These are phyloP conservation scores for Chrysotoxum bicinctum DNA, from an alignment of 2,888 invertebrate species.

Conservation along the genomic window DNA sequence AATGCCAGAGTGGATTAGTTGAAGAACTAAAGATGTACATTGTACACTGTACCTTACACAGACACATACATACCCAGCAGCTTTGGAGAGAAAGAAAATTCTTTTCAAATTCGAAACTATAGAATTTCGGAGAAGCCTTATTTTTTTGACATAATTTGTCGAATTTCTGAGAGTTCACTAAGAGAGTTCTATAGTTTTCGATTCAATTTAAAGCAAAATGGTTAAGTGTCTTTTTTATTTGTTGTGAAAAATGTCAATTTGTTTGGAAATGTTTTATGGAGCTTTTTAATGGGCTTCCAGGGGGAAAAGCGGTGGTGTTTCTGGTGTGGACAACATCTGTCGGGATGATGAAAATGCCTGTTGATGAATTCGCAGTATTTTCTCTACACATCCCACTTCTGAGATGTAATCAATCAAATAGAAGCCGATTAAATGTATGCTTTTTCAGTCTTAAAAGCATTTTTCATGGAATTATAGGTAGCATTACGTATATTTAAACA, in stretches of 20 bases:
- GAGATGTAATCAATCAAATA: too few relatives aligned
- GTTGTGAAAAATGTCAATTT: slow-evolving; percentile 9
- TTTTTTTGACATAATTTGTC: slow-evolving; percentile 37
- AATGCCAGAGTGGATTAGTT: slow-evolving; percentile 39
- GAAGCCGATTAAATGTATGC: too few relatives aligned
- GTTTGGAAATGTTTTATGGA: background rate
- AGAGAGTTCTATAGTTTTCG: background rate
- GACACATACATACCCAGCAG: background rate
- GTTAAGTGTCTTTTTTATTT: slow-evolving; percentile 1
- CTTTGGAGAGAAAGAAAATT: background rate
- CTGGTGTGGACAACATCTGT: background rate
- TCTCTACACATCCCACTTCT: too few relatives aligned
- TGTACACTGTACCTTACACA: background rate
- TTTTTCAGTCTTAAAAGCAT: too few relatives aligned
- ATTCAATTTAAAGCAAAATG: slow-evolving; percentile 1
- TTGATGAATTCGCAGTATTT: background rate
- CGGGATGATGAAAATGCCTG: background rate
- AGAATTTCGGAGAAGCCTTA: slow-evolving; percentile 15
- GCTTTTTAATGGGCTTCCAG: background rate
- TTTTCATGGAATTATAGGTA: too few relatives aligned
- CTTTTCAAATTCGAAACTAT: slow-evolving; percentile 23
- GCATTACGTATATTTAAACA: too few relatives aligned
- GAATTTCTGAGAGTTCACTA: slow-evolving; percentile 8
- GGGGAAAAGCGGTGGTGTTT: background rate
- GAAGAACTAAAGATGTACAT: slow-evolving; percentile 12